phyloP scores from a whole-genome alignment of 2,797 vertebrate genomes.

The Chiloscyllium punctatum region DNA sequence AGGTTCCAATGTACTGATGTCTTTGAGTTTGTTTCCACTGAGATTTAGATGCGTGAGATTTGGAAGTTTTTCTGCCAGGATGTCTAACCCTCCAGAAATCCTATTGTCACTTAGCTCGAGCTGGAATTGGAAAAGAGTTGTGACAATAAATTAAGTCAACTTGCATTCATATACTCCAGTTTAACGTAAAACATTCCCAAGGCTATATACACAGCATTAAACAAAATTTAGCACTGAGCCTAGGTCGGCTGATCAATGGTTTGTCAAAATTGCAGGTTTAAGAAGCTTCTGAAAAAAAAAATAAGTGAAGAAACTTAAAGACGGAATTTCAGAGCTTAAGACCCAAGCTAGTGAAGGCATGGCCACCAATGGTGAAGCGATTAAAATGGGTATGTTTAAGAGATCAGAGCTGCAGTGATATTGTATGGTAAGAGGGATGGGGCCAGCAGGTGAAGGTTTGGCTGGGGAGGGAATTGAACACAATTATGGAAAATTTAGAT shows the following conservation, averaged over 20 bases:
- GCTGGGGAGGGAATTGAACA: neutral
- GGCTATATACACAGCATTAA: neutral
- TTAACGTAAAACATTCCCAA: neutral
- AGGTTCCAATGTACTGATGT: slow-evolving; percentile 87
- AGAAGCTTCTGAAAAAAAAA: neutral
- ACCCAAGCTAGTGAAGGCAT: neutral
- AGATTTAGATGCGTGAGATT: slow-evolving; percentile 88
- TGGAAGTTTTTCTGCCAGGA: slow-evolving; percentile 85
- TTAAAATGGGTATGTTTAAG: neutral
- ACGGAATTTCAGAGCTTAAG: neutral
- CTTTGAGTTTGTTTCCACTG: slow-evolving; percentile 90
- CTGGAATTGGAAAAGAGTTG: slow-evolving; percentile 54
- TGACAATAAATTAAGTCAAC: neutral
- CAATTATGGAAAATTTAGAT: neutral
- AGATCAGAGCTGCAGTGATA: neutral
- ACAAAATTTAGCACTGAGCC: neutral
- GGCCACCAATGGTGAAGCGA: neutral
- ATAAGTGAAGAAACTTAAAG: neutral
- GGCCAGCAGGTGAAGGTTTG: neutral
- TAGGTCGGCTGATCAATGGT: neutral
- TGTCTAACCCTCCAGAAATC: slow-evolving; percentile 82
- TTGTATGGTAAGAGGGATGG: neutral
- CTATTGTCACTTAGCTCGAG: slow-evolving; percentile 89
- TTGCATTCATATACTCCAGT: neutral
- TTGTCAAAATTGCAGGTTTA: neutral